Evolutionary conservation across 2,888 invertebrate species (phyloP), one percentile per base, ranked within the genome.

Genomic region (Pristionchus arcanus): DNA sequence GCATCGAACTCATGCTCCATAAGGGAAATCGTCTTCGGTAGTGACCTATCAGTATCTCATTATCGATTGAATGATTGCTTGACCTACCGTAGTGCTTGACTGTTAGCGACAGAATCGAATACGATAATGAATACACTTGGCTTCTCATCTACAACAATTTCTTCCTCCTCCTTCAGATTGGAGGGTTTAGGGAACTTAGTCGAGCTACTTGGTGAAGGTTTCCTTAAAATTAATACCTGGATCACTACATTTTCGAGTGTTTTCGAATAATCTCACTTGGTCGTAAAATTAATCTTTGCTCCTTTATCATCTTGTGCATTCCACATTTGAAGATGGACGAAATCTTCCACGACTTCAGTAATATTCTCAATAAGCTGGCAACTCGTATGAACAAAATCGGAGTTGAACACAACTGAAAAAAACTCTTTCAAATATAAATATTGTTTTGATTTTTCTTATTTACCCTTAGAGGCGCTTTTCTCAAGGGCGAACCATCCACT

Each of bases 101-200:
- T 55, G 42, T 88, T 88, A 28, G 87, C 87, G n/a, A 88, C 87
- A 16, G 87, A 88, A 55, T 88, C 87, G 53, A 88, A 34, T 0
- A 88, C 87, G 87, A 88, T 49, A 11, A 88, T 88, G 87, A 55
- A 88, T 25, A 88, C 74, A 55, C 87, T 88, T 11, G 87, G 87
- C 25, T 49, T 28, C 74, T 55, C 63, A 7, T 88, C 87, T 7
- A 31, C 49, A 9, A 25, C 55, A 21, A 31, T n/a, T n/a, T 81
- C 81, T 28, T 77, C 25, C 42, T 42, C 81, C 31, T 71, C 71
- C 9, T 71, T 34, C 81, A 28, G 28, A 28, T 81, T 25, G 49
- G 81, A 42, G 3, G 74, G 49, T 16, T 42, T 81, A 1, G 81
- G 81, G 13, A 81, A 81, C 49, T 81, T 81, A 5, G 81, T 49